These are phyloP conservation scores for Thymallus thymallus DNA, from an alignment of 2,113 vertebrate genomes.

Conservation along the genomic window DNA sequence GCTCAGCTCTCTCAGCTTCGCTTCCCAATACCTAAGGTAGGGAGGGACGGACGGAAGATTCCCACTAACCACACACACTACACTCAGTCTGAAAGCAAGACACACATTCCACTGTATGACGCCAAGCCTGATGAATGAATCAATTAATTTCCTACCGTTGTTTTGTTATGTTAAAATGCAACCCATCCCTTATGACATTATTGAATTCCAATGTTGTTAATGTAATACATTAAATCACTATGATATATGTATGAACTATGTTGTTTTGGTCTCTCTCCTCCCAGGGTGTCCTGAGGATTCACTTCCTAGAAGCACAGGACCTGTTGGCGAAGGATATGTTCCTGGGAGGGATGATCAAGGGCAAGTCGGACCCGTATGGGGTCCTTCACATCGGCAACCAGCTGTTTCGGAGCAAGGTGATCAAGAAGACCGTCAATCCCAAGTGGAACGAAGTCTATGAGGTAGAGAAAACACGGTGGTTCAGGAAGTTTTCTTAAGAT, in stretches of 20 bases:
- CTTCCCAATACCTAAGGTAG: slow-evolving; percentile 93
- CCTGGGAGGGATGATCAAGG: slow-evolving; percentile 90
- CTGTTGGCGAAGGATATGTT: slow-evolving; percentile 88
- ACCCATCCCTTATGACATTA: too few relatives aligned
- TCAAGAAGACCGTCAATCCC: slow-evolving; percentile 88
- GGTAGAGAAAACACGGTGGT: slow-evolving; percentile 64
- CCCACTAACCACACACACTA: not conserved
- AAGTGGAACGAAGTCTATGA: slow-evolving; percentile 96
- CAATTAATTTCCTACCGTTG: too few relatives aligned
- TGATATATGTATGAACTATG: too few relatives aligned
- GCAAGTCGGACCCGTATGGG: slow-evolving; percentile 96
- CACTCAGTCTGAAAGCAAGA: not conserved
- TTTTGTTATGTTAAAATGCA: not conserved
- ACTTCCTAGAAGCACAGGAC: slow-evolving; percentile 92
- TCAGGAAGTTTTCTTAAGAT: too few relatives aligned
- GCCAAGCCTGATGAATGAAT: not conserved
- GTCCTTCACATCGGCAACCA: slow-evolving; percentile 84
- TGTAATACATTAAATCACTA: too few relatives aligned
- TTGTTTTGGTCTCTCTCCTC: not conserved
- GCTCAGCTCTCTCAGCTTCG: slow-evolving; percentile 82
- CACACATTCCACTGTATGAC: not conserved
- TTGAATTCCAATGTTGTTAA: too few relatives aligned
- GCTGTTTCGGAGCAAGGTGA: slow-evolving; percentile 88
- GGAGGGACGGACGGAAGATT: not conserved
- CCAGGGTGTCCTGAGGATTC: slow-evolving; percentile 88